Conservation (phyloP, 2,888 invertebrate species). For the Fragum fragum region DNA sequence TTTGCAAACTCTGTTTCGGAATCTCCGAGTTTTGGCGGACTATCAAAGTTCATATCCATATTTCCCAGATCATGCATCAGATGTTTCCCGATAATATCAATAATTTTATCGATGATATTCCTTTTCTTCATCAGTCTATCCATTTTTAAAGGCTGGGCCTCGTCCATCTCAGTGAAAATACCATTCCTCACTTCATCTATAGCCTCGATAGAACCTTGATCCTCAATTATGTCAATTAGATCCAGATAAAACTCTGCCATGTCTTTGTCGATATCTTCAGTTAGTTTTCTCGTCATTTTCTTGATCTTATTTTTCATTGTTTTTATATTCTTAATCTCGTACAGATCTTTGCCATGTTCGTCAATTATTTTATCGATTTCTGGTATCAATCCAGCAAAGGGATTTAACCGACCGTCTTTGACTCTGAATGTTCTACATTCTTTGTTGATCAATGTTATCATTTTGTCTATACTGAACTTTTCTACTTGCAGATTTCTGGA, state of each 20-base stretch:
- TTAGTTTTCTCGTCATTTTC: conserved; percentile 29
- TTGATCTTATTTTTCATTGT: conserved; percentile 28
- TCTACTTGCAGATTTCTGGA: conserved; percentile 48
- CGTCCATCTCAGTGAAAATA: conserved; percentile 42
- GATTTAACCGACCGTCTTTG: conserved; percentile 49
- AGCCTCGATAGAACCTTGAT: conserved; percentile 50
- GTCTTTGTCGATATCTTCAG: conserved; percentile 32
- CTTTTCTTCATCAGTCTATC: conserved; percentile 48
- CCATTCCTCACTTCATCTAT: conserved; percentile 50
- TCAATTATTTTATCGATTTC: conserved; percentile 44
- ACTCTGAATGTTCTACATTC: conserved; percentile 41
- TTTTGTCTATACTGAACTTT: conserved; percentile 31
- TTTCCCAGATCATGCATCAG: conserved; percentile 36
- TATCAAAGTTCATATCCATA: conserved; percentile 29
- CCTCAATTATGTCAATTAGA: conserved; percentile 43
- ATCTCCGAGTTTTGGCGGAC: neutral
- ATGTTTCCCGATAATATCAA: conserved; percentile 54
- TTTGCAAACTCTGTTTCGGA: conserved; percentile 23
- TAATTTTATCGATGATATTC: conserved; percentile 47
- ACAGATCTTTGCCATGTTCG: conserved; percentile 45
- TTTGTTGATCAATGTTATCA: conserved; percentile 53
- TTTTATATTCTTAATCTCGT: conserved; percentile 45
- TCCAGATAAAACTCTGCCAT: conserved; percentile 45
- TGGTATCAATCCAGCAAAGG: conserved; percentile 54
- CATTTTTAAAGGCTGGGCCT: conserved; percentile 33